A percentile compares a stretch with the other conserved stretches of the same genome.
Evolutionary conservation across 1,140 invertebrate genomes (phyloP).

Genomic region (Phymastichus coffea): DNA sequence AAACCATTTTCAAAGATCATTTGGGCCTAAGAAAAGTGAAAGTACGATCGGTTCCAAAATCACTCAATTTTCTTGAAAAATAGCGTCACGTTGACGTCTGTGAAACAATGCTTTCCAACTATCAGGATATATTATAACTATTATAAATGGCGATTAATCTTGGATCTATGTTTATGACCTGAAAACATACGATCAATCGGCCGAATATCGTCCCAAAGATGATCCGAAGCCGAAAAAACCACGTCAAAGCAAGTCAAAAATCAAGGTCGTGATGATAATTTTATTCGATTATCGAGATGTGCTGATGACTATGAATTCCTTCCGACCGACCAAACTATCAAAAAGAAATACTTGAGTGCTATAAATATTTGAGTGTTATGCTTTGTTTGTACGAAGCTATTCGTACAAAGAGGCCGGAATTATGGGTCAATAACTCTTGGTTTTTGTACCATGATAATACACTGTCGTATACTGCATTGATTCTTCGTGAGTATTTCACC

Average conservation of each 20-base stretch:
- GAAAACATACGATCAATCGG: slow-evolving; percentile 32
- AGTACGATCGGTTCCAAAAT: no score
- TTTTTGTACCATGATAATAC: no score
- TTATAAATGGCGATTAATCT: slow-evolving; percentile 36
- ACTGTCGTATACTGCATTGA: neutral
- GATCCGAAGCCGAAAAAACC: slow-evolving; percentile 35
- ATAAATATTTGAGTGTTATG: no score
- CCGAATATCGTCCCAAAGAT: slow-evolving; percentile 27
- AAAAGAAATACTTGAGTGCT: slow-evolving; percentile 24
- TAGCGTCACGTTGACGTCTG: no score
- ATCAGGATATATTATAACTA: no score
- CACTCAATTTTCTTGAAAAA: no score
- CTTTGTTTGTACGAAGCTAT: no score
- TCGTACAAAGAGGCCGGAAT: no score
- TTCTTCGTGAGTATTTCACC: neutral
- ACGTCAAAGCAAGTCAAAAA: slow-evolving; percentile 32
- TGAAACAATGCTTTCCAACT: no score
- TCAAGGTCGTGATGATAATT: slow-evolving; percentile 40
- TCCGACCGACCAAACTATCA: slow-evolving; percentile 35
- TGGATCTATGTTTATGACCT: slow-evolving; percentile 34
- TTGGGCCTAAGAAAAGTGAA: no score
- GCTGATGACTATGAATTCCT: slow-evolving; percentile 39
- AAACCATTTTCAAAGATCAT: no score
- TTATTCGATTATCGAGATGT: slow-evolving; percentile 39
- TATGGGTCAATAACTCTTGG: no score